phyloP scores from a whole-genome alignment of 2,888 invertebrate species.

The Campoplex capitator region DNA sequence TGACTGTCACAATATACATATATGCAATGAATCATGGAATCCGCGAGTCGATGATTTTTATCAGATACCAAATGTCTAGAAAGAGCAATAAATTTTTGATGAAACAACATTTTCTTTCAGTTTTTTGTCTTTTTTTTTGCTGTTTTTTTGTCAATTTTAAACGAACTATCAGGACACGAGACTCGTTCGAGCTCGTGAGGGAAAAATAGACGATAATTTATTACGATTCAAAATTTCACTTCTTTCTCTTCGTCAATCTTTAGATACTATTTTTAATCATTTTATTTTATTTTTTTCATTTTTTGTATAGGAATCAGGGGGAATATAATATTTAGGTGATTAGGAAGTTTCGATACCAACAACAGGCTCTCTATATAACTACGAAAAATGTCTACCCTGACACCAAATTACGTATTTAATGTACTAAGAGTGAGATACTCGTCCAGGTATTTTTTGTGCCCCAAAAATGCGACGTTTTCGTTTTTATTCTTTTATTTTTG shows the following conservation, averaged over 20 bases:
- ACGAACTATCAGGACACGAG: constrained; percentile 35
- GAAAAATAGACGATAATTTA: constrained; percentile 72
- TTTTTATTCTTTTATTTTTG: constrained; percentile 21
- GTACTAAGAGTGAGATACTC: constrained; percentile 88
- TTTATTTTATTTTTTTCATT: constrained; percentile 31
- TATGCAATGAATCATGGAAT: constrained; percentile 20
- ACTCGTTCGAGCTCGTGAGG: constrained; percentile 58
- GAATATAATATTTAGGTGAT: constrained; percentile 72
- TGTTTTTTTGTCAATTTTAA: background rate
- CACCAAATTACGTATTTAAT: constrained; percentile 95
- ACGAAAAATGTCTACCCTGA: constrained; percentile 89
- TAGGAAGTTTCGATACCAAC: constrained; percentile 82
- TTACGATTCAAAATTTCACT: constrained; percentile 64
- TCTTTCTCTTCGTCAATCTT: constrained; percentile 52
- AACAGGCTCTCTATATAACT: constrained; percentile 82
- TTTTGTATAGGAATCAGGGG: constrained; percentile 51
- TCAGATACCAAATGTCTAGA: constrained; percentile 21
- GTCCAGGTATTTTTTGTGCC: constrained; percentile 81
- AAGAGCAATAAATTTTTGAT: constrained; percentile 5
- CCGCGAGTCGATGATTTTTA: constrained; percentile 25
- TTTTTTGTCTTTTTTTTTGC: background rate
- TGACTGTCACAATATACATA: constrained; percentile 8
- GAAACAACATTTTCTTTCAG: background rate
- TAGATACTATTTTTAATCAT: constrained; percentile 57
- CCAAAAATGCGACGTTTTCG: constrained; percentile 15